phyloP scores from a whole-genome alignment of 2,113 vertebrate genomes.

The Platanista minor region DNA sequence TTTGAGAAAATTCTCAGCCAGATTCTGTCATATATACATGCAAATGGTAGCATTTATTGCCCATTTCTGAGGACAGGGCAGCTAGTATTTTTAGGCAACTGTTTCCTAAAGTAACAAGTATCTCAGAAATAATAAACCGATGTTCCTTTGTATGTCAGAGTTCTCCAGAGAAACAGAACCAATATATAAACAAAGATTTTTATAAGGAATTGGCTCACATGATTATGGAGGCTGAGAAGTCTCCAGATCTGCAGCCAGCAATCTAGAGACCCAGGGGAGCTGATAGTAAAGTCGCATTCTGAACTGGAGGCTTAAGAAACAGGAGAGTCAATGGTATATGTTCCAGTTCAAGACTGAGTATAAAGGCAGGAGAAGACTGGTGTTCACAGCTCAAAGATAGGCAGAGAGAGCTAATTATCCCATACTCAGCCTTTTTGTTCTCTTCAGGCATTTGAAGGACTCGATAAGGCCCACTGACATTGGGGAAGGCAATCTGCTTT shows the following conservation, averaged over 20 bases:
- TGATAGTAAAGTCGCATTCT: not conserved
- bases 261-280: not conserved
- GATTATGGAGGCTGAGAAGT: not conserved
- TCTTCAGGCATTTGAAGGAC: not conserved
- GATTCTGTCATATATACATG: not conserved
- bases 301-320: not conserved
- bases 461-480: not conserved
- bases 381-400: not conserved
- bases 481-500: not conserved
- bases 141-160: not conserved
- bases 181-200: not conserved
- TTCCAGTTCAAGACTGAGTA: not conserved
- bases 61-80: not conserved
- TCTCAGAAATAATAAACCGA: not conserved
- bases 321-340: not conserved
- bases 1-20: slow-evolving; percentile 8
- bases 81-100: not conserved
- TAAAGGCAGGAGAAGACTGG: not conserved
- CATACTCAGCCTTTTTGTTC: not conserved
- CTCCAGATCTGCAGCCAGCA: not conserved
- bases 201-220: not conserved
- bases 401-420: not conserved
- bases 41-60: slow-evolving; percentile 9
- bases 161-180: not conserved
- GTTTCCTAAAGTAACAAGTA: not conserved